Conservation (phyloP, 2,888 invertebrate species). For the Uropetala carovei region DNA sequence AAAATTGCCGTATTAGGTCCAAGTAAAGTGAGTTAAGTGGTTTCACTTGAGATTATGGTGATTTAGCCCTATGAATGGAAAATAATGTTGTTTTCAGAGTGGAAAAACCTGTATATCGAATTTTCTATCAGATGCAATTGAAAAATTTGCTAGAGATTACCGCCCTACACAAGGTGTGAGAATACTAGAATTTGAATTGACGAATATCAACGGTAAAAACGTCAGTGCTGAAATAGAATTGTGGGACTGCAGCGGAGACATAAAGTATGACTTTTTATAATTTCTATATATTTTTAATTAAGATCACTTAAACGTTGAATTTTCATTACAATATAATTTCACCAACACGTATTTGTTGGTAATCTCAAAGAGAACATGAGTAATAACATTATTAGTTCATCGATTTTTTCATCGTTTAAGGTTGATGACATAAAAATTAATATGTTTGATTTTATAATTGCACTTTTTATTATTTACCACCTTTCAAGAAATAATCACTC, state of each 20-base stretch:
- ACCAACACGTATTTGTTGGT: too few relatives aligned
- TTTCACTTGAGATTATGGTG: background rate
- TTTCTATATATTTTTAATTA: too few relatives aligned
- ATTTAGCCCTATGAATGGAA: background rate
- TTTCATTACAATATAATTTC: too few relatives aligned
- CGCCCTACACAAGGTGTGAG: conserved; percentile 62
- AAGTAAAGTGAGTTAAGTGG: conserved; percentile 1
- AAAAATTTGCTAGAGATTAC: conserved; percentile 45
- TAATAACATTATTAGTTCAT: too few relatives aligned
- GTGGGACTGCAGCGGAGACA: conserved; percentile 65
- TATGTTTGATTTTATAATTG: too few relatives aligned
- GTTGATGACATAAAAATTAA: too few relatives aligned
- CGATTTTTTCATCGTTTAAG: too few relatives aligned
- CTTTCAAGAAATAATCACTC: too few relatives aligned
- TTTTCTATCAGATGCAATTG: conserved; percentile 56
- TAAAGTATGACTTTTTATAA: conserved; percentile 46
- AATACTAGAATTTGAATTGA: conserved; percentile 64
- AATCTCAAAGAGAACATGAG: too few relatives aligned
- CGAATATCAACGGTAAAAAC: background rate
- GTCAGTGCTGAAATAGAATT: conserved; percentile 55
- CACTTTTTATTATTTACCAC: too few relatives aligned
- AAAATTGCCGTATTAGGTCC: conserved; percentile 47
- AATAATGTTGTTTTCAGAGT: conserved; percentile 35
- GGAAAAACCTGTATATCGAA: conserved; percentile 64
- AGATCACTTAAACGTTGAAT: too few relatives aligned